A percentile compares a stretch with the other conserved stretches of the same genome.
phyloP scores from a whole-genome alignment of 2,888 invertebrate species.

The Onthophagus sagittarius region DNA sequence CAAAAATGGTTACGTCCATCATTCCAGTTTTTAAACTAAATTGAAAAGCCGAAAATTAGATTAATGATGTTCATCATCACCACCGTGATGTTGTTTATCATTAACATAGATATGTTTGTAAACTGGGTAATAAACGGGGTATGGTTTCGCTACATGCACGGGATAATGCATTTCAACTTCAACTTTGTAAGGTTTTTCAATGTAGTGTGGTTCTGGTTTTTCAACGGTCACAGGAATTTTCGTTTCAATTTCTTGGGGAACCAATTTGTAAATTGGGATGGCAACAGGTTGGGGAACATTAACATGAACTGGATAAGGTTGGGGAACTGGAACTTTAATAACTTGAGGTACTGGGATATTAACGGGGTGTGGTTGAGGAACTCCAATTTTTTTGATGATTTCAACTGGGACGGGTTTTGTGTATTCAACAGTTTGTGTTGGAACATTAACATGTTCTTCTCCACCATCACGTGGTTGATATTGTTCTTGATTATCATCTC shows the following conservation, averaged over 20 bases:
- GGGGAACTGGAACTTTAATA: slow-evolving; percentile 68
- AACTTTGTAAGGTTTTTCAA: slow-evolving; percentile 72
- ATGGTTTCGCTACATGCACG: slow-evolving; percentile 61
- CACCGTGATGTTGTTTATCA: slow-evolving; percentile 12
- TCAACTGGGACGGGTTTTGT: slow-evolving; percentile 67
- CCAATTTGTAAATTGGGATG: slow-evolving; percentile 69
- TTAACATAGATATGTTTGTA: slow-evolving; percentile 64
- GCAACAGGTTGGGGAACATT: slow-evolving; percentile 68
- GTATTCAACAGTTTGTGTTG: slow-evolving; percentile 62
- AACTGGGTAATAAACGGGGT: slow-evolving; percentile 69
- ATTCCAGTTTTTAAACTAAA: background rate
- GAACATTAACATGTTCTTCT: slow-evolving; percentile 54
- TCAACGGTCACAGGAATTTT: slow-evolving; percentile 72
- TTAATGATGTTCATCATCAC: background rate
- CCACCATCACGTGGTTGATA: slow-evolving; percentile 34
- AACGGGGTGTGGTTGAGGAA: slow-evolving; percentile 56
- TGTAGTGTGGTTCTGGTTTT: slow-evolving; percentile 66
- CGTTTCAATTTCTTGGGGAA: slow-evolving; percentile 68
- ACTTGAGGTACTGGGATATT: slow-evolving; percentile 47
- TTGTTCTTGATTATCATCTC: background rate
- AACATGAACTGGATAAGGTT: slow-evolving; percentile 71
- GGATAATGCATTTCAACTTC: slow-evolving; percentile 72
- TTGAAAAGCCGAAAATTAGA: background rate
- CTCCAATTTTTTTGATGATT: slow-evolving; percentile 67
- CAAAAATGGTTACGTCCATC: slow-evolving; percentile 2